Percentiles rank a stretch among this genome's conserved stretches.
These are phyloP conservation scores for Sternarchorhynchus goeldii DNA, from an alignment of 2,797 vertebrate genomes.

Conservation along the genomic window DNA sequence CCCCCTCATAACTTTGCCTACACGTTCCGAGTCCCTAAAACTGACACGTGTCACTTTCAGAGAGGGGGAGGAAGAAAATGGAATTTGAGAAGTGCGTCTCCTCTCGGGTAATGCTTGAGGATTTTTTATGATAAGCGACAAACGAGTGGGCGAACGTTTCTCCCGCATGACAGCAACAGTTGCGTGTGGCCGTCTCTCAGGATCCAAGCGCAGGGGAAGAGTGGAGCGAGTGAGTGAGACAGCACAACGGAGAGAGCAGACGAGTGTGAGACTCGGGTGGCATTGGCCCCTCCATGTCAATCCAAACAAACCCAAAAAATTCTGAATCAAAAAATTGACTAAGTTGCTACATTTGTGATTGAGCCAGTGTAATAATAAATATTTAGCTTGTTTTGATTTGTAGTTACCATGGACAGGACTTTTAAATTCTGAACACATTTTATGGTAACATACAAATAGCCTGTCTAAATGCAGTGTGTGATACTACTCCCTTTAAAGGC, in stretches of 20 bases:
- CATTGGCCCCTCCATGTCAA: slow-evolving; percentile 9
- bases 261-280: slow-evolving; percentile 23
- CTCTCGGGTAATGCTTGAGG: slow-evolving; percentile 66
- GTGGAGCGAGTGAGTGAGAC: slow-evolving; percentile 16
- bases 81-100: slow-evolving; percentile 73
- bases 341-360: too few species aligned
- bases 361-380: too few species aligned
- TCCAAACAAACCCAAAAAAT: neutral
- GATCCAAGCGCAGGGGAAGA: slow-evolving; percentile 2
- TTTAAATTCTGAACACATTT: slow-evolving; percentile 13
- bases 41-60: slow-evolving; percentile 16
- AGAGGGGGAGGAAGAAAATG: slow-evolving; percentile 30
- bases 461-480: slow-evolving; percentile 37
- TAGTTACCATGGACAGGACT: neutral
- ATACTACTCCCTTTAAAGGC: slow-evolving; percentile 17
- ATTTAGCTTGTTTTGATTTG: too few species aligned
- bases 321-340: too few species aligned
- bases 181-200: slow-evolving; percentile 29
- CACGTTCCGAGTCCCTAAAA: slow-evolving; percentile 7
- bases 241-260: slow-evolving; percentile 2
- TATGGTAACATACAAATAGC: slow-evolving; percentile 27
- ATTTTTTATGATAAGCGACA: slow-evolving; percentile 77
- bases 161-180: slow-evolving; percentile 69
- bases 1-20: slow-evolving; percentile 10
- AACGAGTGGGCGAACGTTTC: slow-evolving; percentile 80